Percentiles rank a stretch among this genome's conserved stretches.
Evolutionary conservation across 1,140 invertebrate genomes (phyloP).

Genomic region (Ceratosolen solmsi): DNA sequence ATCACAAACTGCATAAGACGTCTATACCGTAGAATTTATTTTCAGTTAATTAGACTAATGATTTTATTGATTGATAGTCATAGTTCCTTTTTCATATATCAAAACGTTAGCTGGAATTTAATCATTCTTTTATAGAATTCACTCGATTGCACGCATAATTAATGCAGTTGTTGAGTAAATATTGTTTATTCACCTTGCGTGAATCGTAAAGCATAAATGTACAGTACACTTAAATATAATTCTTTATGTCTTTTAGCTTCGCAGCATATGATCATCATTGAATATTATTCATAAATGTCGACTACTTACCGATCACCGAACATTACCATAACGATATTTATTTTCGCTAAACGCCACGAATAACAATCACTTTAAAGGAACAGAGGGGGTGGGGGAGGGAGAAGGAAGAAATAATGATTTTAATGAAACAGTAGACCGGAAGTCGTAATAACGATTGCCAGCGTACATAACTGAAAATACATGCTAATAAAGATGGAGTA

Average conservation of each 20-base stretch:
- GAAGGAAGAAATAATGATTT: not conserved
- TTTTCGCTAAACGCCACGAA: not conserved
- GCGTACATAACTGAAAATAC: not conserved
- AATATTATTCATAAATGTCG: not conserved
- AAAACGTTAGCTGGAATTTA: no score
- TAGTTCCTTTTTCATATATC: no score
- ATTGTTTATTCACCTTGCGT: not conserved
- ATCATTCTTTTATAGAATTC: not conserved
- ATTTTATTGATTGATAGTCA: no score
- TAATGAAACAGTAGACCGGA: not conserved
- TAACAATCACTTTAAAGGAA: not conserved
- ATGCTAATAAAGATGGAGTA: not conserved
- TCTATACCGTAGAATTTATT: no score
- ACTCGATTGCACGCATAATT: slow-evolving; percentile 8
- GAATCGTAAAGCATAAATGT: not conserved
- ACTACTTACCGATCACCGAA: not conserved
- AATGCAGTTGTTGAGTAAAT: not conserved
- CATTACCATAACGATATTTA: not conserved
- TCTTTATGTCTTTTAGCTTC: not conserved
- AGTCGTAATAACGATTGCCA: not conserved
- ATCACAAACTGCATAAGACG: no score
- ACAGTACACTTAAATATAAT: not conserved
- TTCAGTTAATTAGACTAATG: no score
- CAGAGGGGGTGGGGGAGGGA: not conserved
- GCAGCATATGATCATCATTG: not conserved